Evolutionary conservation across 2,888 invertebrate species (phyloP).

Genomic region (Pristionchus fissidentatus): DNA sequence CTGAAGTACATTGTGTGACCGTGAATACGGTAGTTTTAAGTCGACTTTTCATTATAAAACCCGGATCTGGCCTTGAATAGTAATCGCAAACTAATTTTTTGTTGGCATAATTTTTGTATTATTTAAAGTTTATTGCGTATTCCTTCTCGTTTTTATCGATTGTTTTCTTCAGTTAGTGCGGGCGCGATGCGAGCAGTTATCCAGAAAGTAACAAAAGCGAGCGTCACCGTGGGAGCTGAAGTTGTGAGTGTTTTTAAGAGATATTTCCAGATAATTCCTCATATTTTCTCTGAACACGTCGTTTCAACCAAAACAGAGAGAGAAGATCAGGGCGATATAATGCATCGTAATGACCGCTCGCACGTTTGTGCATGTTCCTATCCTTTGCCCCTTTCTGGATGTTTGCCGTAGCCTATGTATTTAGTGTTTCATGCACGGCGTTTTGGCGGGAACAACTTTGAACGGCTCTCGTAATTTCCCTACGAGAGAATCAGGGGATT

Average conservation of each 20-base stretch:
- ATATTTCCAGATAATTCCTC: too few relatives aligned
- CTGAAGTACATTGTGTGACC: not conserved
- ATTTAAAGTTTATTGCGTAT: not conserved
- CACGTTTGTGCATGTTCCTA: not conserved
- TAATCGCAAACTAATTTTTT: constrained; percentile 1
- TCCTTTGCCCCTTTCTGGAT: not conserved
- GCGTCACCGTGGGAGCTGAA: constrained; percentile 68
- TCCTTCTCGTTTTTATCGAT: not conserved
- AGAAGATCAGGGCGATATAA: too few relatives aligned
- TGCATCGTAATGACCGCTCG: not conserved
- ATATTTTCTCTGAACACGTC: too few relatives aligned
- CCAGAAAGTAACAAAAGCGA: constrained; percentile 70
- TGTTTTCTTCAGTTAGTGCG: not conserved
- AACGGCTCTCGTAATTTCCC: too few relatives aligned
- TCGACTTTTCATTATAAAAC: not conserved
- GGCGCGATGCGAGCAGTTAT: constrained; percentile 72
- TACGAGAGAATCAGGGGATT: too few relatives aligned
- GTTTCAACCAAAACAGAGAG: too few relatives aligned
- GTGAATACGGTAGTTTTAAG: not conserved
- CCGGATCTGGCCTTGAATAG: not conserved
- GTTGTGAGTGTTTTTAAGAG: constrained; percentile 62
- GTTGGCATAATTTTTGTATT: not conserved
- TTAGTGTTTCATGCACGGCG: not conserved
- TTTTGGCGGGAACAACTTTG: too few relatives aligned
- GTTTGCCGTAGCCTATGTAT: not conserved